These are phyloP conservation scores for Equus przewalskii DNA, from an alignment of 2,113 vertebrate genomes.

Conservation along the genomic window DNA sequence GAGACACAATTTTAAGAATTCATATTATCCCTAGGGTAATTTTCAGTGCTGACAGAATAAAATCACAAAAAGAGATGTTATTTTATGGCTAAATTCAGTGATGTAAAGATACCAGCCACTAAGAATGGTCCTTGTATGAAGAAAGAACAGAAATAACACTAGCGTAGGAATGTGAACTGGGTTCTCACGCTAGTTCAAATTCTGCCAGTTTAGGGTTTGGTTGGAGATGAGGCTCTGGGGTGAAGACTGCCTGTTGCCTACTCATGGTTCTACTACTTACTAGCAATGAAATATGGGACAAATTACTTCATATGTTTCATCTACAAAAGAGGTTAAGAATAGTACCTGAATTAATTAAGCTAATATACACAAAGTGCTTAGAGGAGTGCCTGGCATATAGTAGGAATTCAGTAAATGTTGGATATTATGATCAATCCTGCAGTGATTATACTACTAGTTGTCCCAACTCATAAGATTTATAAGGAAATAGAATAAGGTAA, in stretches of 20 bases:
- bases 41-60: background rate
- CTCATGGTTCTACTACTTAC: background rate
- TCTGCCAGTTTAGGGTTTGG: background rate
- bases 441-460: background rate
- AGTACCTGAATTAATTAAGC: background rate
- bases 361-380: background rate
- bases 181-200: background rate
- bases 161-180: rapidly evolving
- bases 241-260: background rate
- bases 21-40: background rate
- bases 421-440: background rate
- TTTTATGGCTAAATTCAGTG: background rate
- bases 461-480: background rate
- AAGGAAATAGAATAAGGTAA: background rate
- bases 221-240: background rate
- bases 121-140: background rate
- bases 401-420: background rate
- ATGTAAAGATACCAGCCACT: background rate
- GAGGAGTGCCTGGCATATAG: background rate
- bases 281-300: background rate
- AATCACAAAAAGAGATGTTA: background rate
- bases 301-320: background rate
- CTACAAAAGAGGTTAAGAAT: background rate
- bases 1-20: background rate
- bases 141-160: background rate